phyloP scores from a whole-genome alignment of 2,797 vertebrate species.

The Ambastaia sidthimunki region DNA sequence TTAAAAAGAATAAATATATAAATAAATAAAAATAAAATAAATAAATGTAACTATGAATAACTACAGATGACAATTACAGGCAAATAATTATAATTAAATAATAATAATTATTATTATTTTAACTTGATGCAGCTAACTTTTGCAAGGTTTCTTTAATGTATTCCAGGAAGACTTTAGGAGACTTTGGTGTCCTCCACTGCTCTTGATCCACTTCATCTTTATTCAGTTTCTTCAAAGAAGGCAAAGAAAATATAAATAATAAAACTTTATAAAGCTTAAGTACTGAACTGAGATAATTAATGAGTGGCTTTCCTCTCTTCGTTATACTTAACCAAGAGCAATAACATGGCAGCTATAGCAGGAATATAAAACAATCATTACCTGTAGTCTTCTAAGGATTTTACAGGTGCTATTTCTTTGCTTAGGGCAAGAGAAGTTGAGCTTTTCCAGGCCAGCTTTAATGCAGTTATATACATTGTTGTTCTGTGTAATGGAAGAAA shows the following conservation, averaged over 20 bases:
- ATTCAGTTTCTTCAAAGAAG: background rate
- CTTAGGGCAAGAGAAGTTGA: background rate
- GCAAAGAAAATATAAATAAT: background rate
- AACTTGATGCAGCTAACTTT: background rate
- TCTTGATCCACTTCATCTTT: background rate
- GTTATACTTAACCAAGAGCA: background rate
- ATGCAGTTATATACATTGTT: background rate
- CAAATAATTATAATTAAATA: too few species aligned
- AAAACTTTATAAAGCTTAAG: too few species aligned
- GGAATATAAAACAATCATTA: background rate
- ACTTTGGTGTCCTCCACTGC: background rate
- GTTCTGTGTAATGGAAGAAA: background rate
- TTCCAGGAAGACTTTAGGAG: background rate
- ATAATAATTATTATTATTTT: too few species aligned
- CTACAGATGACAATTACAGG: background rate
- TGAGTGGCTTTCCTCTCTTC: background rate
- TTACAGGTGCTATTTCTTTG: background rate
- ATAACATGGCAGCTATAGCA: background rate
- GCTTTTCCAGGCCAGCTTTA: background rate
- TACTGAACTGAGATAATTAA: too few species aligned
- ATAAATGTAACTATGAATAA: background rate
- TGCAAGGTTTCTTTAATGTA: background rate
- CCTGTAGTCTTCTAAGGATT: background rate
- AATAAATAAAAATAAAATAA: constrained; percentile 10
- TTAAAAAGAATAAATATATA: constrained; percentile 12